A percentile compares a stretch with the other conserved stretches of the same genome.
Conservation (phyloP, 2,113 vertebrate species). For the Cochlearius cochlearius region DNA sequence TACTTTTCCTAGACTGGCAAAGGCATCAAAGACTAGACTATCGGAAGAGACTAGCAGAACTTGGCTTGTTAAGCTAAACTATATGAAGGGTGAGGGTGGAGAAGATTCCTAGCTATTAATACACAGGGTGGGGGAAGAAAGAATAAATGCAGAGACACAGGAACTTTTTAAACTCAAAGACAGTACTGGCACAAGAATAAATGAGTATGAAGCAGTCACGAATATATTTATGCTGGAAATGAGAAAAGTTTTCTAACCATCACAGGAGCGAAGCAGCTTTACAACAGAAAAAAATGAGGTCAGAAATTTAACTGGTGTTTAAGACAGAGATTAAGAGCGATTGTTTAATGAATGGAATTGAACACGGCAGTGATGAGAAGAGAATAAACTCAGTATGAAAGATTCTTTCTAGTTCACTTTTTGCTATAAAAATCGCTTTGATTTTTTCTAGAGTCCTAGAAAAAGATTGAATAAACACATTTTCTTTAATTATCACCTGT, state of each 20-base stretch:
- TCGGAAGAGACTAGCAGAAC: neutral
- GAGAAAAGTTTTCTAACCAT: neutral
- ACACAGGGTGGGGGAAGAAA: neutral
- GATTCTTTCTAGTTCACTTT: neutral
- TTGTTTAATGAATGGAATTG: slow-evolving; percentile 6
- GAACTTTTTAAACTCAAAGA: neutral
- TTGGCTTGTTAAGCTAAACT: neutral
- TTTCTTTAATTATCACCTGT: slow-evolving; percentile 18
- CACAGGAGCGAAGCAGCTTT: neutral
- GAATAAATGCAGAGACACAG: neutral
- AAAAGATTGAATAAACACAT: neutral
- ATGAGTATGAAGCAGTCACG: neutral
- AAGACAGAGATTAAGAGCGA: neutral
- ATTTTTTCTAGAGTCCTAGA: neutral
- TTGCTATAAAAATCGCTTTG: neutral
- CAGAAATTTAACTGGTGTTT: neutral
- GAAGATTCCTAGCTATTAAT: neutral
- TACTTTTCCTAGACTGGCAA: neutral
- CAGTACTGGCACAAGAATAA: neutral
- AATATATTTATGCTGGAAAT: neutral
- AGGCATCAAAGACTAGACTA: neutral
- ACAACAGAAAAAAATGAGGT: neutral
- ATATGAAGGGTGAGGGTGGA: neutral
- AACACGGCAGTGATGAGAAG: neutral
- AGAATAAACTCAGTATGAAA: neutral